Base-by-base conservation (phyloP, 2,113 vertebrate genomes). In the Austrofundulus limnaeus region DNA sequence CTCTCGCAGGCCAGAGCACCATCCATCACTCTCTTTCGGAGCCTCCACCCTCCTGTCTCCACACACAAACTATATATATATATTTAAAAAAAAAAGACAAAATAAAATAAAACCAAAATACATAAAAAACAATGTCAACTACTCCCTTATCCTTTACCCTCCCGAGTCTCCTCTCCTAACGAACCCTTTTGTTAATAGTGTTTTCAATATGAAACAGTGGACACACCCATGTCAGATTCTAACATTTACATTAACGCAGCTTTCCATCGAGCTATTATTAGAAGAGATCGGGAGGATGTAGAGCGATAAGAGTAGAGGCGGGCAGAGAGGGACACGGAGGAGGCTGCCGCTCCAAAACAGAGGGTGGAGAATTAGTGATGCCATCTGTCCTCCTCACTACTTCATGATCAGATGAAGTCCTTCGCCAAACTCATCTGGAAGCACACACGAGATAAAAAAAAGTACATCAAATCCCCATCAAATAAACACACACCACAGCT, bases 351-450 rank as follows among this genome's bases (percentile, higher is more conserved):
- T 89, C 79, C 85, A 80, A 62, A 84, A 82, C 78, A 80, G 85
- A 87, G 82, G 76, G 76, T 73, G 83, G 85, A 77, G 86, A 71
- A 79, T 85, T 66, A 65, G 77, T 52, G 85, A 80, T 68, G 71
- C 66, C 78, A 72, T 86, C 80, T 51, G 86, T 76, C 77, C 72
- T 76, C 52, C 62, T 49, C 69, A 41, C 95, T 94, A 98, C 87
- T 98, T 98, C 90, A 98, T 74, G 85, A 98, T 95, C 82, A 98
- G 94, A 84, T 98, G 96, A 88, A 96, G 93, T 76, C 95, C 94
- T 86, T 96, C 96, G 49, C 92, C 93, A 76, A 94, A 93, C 90
- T 98, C 96, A 91, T 95, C 96, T 98, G 50, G 68, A 84, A 59
- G 70, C 46, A 51, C 58, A 48, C 52, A 28, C 16, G 17, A 8